phyloP scores from a whole-genome alignment of 2,888 invertebrate species.

The Autographa pulchrina region DNA sequence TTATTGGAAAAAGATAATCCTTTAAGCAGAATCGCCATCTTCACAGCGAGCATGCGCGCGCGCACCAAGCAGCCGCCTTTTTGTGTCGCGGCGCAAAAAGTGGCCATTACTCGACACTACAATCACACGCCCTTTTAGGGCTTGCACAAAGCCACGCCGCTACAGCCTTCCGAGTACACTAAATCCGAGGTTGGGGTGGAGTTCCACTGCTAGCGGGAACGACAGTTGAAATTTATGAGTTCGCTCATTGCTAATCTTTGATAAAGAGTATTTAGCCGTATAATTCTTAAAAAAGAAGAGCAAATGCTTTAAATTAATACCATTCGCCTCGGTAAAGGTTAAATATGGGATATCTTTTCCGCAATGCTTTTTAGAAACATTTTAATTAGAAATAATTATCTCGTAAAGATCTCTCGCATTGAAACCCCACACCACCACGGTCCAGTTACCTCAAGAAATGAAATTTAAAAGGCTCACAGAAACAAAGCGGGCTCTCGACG shows the following conservation, averaged over 20 bases:
- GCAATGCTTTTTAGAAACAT: no score
- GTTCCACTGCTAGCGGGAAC: slow-evolving; percentile 58
- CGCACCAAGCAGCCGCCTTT: slow-evolving; percentile 73
- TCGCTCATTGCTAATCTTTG: not conserved
- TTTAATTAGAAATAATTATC: no score
- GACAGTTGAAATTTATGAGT: not conserved
- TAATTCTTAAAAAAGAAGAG: no score
- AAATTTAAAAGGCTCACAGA: slow-evolving; percentile 80
- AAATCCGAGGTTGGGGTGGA: slow-evolving; percentile 58
- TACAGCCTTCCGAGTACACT: slow-evolving; percentile 68
- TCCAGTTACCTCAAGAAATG: slow-evolving; percentile 77
- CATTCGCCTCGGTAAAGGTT: no score
- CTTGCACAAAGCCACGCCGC: slow-evolving; percentile 77
- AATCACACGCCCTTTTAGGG: slow-evolving; percentile 77
- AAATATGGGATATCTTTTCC: not conserved
- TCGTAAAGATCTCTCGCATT: slow-evolving; percentile 35
- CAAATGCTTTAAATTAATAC: no score
- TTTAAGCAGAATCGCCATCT: slow-evolving; percentile 27
- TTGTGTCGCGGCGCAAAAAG: slow-evolving; percentile 79
- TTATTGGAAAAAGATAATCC: slow-evolving; percentile 22
- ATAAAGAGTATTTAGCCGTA: no score
- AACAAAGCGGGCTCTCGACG: slow-evolving; percentile 76
- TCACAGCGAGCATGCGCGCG: slow-evolving; percentile 46
- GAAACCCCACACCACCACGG: slow-evolving; percentile 59
- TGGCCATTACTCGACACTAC: slow-evolving; percentile 75